Conservation (phyloP, 2,888 invertebrate species). For the Drosophila aldrichi region DNA sequence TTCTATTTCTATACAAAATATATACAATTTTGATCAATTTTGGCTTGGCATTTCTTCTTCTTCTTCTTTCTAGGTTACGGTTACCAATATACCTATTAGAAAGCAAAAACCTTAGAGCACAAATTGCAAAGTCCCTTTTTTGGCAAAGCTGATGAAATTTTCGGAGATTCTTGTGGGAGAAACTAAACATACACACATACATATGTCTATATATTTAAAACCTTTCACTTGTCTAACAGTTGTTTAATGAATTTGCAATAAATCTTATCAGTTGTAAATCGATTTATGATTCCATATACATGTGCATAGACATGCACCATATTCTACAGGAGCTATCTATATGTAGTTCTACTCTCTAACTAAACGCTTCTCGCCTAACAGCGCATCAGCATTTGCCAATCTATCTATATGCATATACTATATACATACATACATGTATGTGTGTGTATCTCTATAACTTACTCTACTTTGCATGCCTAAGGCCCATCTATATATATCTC, state of each 20-base stretch:
- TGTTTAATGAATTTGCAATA: slow-evolving; percentile 36
- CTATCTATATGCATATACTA: not conserved
- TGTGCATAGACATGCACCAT: not conserved
- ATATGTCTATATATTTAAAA: not conserved
- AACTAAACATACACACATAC: not conserved
- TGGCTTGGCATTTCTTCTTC: slow-evolving; percentile 45
- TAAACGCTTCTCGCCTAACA: slow-evolving; percentile 68
- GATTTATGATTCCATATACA: not conserved
- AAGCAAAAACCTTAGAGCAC: slow-evolving; percentile 15
- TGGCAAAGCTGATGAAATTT: slow-evolving; percentile 55
- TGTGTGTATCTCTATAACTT: slow-evolving; percentile 17
- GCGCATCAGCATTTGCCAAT: slow-evolving; percentile 17
- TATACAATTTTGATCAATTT: slow-evolving; percentile 34
- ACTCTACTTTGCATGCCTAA: slow-evolving; percentile 60
- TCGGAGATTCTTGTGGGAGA: slow-evolving; percentile 23
- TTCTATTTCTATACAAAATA: not conserved
- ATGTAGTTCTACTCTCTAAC: slow-evolving; percentile 16
- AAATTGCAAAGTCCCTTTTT: slow-evolving; percentile 42
- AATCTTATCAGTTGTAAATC: slow-evolving; percentile 14
- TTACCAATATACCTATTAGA: slow-evolving; percentile 73
- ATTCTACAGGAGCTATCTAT: slow-evolving; percentile 23
- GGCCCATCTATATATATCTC: slow-evolving; percentile 18
- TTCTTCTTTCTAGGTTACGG: slow-evolving; percentile 73
- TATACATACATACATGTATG: slow-evolving; percentile 23
- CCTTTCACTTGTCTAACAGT: slow-evolving; percentile 23